Base-by-base conservation (phyloP, 1,140 invertebrate genomes). In the Aphis gossypii region DNA sequence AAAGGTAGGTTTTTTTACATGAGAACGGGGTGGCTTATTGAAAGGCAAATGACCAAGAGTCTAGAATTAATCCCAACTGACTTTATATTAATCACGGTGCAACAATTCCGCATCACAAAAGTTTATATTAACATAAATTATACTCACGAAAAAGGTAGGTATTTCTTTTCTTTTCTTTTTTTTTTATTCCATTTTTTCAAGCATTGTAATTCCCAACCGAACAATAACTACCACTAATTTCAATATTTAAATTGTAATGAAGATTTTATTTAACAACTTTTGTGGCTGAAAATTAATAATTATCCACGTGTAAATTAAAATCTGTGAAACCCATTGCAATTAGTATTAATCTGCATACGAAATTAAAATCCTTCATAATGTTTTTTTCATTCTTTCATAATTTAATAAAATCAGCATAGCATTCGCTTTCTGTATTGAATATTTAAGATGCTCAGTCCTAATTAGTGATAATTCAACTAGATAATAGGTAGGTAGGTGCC, bases 71-170 rank as follows among this genome's bases (percentile, higher is more conserved):
- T 92, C 76, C 90, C 90, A 82, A 92, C 68, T 76, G 68, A 92
- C 68, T 92, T 82, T 92, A 92, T 92, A 92, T 92, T 92, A 92
- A 92, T 92, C 90, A 92, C 90, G 90, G 90, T 92, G 90, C 46
- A 82, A 92, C 90, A 83, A 92, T 92, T 83, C 44, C 90, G 90
- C 60, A 92, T 51, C 90, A 83, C 90, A 92, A 92, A 92, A 92
- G 90, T 92, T 92, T 92, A 76, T 92, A 92, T 92, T 92, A 92
- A 92, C 90, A 92, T 92, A 92, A 92, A 92, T 92, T 92, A 92
- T 83, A 92, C 60, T 92, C 68, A n/a, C 90, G n/a, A 92, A 92
- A 92, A 92, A 92, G 90, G 90, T 90, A 90, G 44, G 68, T 83
- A 44, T 51, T 83, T 92, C 48, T 68, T 92, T 92, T 83, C 51